Evolutionary conservation across 2,888 invertebrate species (phyloP), one percentile per base, ranked within the genome.

Genomic region (Hydriomena furcata): DNA sequence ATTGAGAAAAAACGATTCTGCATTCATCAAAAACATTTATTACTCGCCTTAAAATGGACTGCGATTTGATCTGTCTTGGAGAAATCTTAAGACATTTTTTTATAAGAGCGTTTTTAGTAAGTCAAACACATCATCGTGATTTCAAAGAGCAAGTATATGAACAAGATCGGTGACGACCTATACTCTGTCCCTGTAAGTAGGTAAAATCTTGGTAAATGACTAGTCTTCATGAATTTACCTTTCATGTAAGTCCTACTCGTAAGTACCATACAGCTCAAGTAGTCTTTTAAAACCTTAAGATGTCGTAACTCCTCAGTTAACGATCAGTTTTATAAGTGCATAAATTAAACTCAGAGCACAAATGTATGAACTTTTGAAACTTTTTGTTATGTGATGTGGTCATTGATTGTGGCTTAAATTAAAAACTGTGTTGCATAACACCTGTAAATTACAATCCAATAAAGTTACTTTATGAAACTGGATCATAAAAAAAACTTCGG

Each of bases 301-400:
- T 51, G 50, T 59, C 59, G 60, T 74, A 69, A 65, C 64, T 72
- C 76, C 71, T 69, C 60, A 57, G 59, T 73, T 76, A 70, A 75
- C 65, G 69, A 68, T 55, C 58, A 20, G 52, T 43, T 73, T 80
- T 73, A 76, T 74, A 61, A 43, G 48, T 34, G 63, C 63, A 49
- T 75, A 76, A 79, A 76, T 76, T 66, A 64, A 57, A 31, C 37
- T 2, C 53, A 45, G 55, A 57, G 32, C 37, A 2, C 53, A 44
- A 54, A 11, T n/a, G n/a, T n/a, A n/a, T 23, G 11, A 35, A 24
- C 61, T 69, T 66, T 64, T 59, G 43, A 63, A 63, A 67, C 57
- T 48, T 10, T 8, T 32, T 23, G 10, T 7, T 23, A n/a, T 36
- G n/a, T n/a, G n/a, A n/a, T n/a, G n/a, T n/a, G 23, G 24, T 58